Evolutionary conservation across 2,113 vertebrate species (phyloP), one percentile per base, ranked within the genome.

Genomic region (Tetrao urogallus): DNA sequence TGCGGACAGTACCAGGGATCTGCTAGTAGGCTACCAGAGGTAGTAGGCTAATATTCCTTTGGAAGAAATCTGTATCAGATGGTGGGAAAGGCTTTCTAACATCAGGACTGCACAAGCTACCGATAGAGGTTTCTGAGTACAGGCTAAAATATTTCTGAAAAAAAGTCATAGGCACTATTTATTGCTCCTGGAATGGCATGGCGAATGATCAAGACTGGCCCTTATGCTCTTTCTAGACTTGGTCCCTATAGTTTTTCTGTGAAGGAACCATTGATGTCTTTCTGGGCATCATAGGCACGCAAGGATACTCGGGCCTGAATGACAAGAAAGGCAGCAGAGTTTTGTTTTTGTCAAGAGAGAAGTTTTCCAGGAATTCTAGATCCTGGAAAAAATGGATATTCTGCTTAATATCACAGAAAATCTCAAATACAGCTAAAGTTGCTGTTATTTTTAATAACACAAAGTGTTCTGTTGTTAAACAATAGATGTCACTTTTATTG

Each of bases 331-430:
- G 60, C 24, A 63, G 24, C 60, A 5, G 1, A 69, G 38, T 14
- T 40, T 14, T 40, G 8, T 42, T 95, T 58, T 89, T n/a, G 11
- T 58, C 7, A 74, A 58, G 84, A 83, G 74, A 83, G 19, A 19
- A 52, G 28, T 25, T 63, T 38, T 63, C 34, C 15, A 11, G 24
- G 60, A 69, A 64, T 79, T 79, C 28, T 64, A 14, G 22, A 45
- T 85, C 8, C 25, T 78, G 61, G 32, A 74, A 78, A 54, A 38
- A 16, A 24, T 20, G 61, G 17, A 17, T 74, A 40, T 52, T 57
- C 57, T 76, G 7, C 30, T 75, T 91, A 67, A 71, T 86, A 47
- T 67, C 13, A 58, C 42, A 71, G 36, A 75, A 92, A 50, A 75
- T 75, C 22, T 21, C 32, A 36, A 56, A 38, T 2, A 42, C 52